A percentile compares a stretch with the other conserved stretches of the same genome.
Conservation (phyloP, 2,888 invertebrate species). For the Priapulus caudatus region DNA sequence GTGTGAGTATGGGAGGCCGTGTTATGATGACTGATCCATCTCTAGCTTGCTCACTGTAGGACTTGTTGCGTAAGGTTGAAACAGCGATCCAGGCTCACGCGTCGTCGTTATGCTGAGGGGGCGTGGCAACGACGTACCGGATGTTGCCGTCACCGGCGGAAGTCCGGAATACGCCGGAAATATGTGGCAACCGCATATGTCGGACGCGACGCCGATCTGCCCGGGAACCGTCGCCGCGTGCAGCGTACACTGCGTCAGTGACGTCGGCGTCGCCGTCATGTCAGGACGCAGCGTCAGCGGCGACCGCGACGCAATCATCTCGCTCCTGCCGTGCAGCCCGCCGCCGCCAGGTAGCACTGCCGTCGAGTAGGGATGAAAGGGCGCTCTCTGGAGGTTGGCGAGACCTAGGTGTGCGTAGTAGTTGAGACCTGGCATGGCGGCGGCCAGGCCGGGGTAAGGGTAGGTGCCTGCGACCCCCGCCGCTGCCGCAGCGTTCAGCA, state of each 20-base stretch:
- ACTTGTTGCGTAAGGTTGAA: not conserved
- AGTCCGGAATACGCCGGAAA: not conserved
- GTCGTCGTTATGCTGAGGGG: not conserved
- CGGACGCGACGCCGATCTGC: not conserved
- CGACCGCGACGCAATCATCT: not conserved
- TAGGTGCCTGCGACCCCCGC: conserved; percentile 6
- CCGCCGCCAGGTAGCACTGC: not conserved
- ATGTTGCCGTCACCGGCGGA: not conserved
- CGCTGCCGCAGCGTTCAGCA: conserved; percentile 62
- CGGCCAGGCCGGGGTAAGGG: conserved; percentile 46
- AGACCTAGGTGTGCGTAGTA: not conserved
- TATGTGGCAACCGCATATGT: not conserved
- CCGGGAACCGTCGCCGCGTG: not conserved
- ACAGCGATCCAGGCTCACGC: conserved; percentile 3
- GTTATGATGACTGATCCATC: too few species aligned
- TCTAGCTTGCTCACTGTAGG: too few species aligned
- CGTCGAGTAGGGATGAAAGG: not conserved
- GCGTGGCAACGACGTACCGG: not conserved
- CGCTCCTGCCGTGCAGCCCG: not conserved
- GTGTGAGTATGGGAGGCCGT: too few species aligned
- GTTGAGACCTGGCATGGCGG: conserved; percentile 36
- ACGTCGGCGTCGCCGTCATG: not conserved
- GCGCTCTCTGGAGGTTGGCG: not conserved
- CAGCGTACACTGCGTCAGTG: conserved; percentile 1
- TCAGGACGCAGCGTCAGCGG: not conserved